Evolutionary conservation across 2,113 vertebrate genomes (phyloP).

Genomic region (Prinia subflava): DNA sequence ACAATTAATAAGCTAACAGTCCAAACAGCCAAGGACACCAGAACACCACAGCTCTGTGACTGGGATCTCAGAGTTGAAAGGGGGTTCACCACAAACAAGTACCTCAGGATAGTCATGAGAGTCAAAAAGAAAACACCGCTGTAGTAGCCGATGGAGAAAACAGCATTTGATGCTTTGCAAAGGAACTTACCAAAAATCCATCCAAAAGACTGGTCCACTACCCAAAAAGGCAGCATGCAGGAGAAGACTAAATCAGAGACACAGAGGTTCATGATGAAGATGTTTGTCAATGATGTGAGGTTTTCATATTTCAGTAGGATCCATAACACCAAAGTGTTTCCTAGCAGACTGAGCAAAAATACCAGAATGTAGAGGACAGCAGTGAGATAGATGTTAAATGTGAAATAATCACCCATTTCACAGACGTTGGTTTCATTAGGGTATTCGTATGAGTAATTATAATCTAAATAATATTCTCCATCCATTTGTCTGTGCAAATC

Average conservation of each 20-base stretch:
- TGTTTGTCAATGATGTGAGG: conserved; percentile 82
- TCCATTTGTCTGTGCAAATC: conserved; percentile 30
- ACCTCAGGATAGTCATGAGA: conserved; percentile 85
- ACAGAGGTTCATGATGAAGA: conserved; percentile 88
- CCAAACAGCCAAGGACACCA: conserved; percentile 76
- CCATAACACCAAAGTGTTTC: conserved; percentile 84
- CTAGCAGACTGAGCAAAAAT: conserved; percentile 82
- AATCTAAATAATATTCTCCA: not conserved
- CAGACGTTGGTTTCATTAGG: conserved; percentile 56
- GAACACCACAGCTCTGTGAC: conserved; percentile 54
- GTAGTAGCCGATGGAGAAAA: conserved; percentile 87
- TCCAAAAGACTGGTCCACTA: conserved; percentile 58
- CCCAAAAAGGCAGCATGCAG: conserved; percentile 83
- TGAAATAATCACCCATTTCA: not conserved
- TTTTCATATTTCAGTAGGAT: conserved; percentile 86
- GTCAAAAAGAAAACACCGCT: conserved; percentile 86
- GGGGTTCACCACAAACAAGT: conserved; percentile 81
- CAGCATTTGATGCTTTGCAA: conserved; percentile 78
- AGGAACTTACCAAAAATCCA: conserved; percentile 80
- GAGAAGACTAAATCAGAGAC: conserved; percentile 88
- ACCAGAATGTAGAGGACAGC: conserved; percentile 75
- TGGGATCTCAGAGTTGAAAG: conserved; percentile 74
- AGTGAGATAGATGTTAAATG: conserved; percentile 58
- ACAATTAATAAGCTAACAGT: conserved; percentile 69
- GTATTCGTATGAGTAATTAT: not conserved